Conservation (phyloP, 2,888 invertebrate genomes). For the Acrobasis suavella region DNA sequence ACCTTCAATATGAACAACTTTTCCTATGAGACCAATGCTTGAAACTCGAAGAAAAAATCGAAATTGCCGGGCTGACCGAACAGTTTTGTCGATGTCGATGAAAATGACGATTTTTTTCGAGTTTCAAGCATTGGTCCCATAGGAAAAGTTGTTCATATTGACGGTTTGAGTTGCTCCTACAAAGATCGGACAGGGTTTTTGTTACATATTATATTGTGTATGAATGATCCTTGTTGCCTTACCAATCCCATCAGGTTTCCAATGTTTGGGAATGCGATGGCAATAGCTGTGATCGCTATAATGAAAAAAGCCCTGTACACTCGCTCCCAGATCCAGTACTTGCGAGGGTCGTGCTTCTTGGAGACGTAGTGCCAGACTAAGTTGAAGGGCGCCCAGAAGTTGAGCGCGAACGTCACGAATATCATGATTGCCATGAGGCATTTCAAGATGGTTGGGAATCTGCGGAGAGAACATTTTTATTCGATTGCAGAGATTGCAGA, state of each 20-base stretch:
- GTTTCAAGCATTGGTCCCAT: too few relatives aligned
- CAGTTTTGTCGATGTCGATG: too few relatives aligned
- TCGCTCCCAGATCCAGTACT: conserved; percentile 69
- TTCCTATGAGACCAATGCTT: too few relatives aligned
- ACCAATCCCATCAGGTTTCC: conserved; percentile 75
- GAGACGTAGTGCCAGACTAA: conserved; percentile 70
- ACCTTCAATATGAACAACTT: too few relatives aligned
- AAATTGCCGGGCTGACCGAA: too few relatives aligned
- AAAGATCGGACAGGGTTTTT: too few relatives aligned
- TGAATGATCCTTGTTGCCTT: conserved; percentile 32
- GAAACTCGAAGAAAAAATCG: too few relatives aligned
- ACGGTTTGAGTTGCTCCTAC: too few relatives aligned
- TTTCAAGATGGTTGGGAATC: conserved; percentile 68
- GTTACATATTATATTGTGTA: too few relatives aligned
- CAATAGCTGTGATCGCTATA: conserved; percentile 57
- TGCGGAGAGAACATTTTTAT: conserved; percentile 36
- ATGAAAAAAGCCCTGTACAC: conserved; percentile 62
- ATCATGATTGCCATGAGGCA: conserved; percentile 72
- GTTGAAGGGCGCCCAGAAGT: conserved; percentile 76
- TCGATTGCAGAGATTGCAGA: too few relatives aligned
- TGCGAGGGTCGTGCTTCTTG: conserved; percentile 54
- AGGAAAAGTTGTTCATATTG: too few relatives aligned
- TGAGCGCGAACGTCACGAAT: conserved; percentile 71
- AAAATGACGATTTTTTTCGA: too few relatives aligned
- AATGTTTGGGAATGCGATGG: conserved; percentile 71